Evolutionary conservation across 2,888 invertebrate species (phyloP), one percentile per base, ranked within the genome.

Genomic region (Coelopa pilipes): DNA sequence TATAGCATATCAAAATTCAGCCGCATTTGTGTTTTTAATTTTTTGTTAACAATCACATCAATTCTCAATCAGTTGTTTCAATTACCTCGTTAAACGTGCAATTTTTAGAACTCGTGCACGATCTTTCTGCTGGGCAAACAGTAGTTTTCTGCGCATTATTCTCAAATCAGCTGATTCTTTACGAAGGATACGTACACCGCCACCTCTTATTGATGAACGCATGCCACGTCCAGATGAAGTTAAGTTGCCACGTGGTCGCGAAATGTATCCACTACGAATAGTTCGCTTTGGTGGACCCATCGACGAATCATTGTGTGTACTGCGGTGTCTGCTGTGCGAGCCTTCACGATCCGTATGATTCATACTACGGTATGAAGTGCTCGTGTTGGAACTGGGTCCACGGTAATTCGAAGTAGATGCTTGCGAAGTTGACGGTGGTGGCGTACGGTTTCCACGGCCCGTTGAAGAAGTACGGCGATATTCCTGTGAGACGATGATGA

Each of bases 21-120:
- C 63, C 72, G 72, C 57, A 71, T 75, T 78, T 78, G 78, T 74
- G 68, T 75, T 77, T 77, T 76, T 74, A 75, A n/a, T 46, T 77
- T 73, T 76, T 77, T 75, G 60, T 63, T 57, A 71, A 71, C 55
- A 71, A 65, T 65, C 71, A 71, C 71, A 71, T 70, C 70, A 70
- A 62, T 70, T 62, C 49, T 70, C 49, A 50, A 63, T 19, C 34
- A 67, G n/a, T 67, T 69, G 53, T 62, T 70, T 70, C 81, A 82
- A 78, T 86, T 87, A 87, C 87, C 87, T 88, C 86, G 87, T 86
- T 80, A 88, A 78, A 76, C 84, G 85, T 81, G 87, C 86, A 79
- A 88, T 87, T 81, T 87, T 87, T 74, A 87, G 79, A 76, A 86
- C 80, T 77, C 87, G 84, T 73, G 84, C 85, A 75, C 85, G 84